Conservation (phyloP, 2,888 invertebrate genomes). For the Leptopterna dolabrata region DNA sequence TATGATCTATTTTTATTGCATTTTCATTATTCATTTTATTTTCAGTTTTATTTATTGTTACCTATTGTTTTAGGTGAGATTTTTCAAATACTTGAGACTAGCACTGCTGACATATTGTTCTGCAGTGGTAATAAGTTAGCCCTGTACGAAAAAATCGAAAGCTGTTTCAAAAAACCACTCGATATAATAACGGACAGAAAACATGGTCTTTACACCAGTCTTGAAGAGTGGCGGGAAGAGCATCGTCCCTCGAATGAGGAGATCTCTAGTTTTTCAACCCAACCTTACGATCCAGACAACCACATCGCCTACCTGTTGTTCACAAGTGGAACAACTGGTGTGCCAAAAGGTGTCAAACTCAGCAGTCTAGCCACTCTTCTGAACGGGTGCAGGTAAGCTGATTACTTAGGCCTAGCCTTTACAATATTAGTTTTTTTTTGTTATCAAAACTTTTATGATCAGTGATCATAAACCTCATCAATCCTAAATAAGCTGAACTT, state of each 20-base stretch:
- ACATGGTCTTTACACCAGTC: background rate
- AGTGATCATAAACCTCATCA: too few relatives aligned
- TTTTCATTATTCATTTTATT: too few relatives aligned
- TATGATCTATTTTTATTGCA: too few relatives aligned
- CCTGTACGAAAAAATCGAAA: background rate
- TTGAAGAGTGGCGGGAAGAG: background rate
- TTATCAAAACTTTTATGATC: background rate
- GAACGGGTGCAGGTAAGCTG: background rate
- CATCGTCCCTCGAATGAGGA: background rate
- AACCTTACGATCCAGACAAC: background rate
- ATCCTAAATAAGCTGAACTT: too few relatives aligned
- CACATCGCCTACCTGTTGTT: slow-evolving; percentile 23
- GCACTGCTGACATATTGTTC: background rate
- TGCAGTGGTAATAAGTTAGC: background rate
- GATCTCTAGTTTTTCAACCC: background rate
- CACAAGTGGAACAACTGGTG: slow-evolving; percentile 41
- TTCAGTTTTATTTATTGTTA: too few relatives aligned
- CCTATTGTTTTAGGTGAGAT: background rate
- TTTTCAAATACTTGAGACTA: background rate
- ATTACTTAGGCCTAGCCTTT: too few relatives aligned
- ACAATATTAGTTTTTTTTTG: background rate
- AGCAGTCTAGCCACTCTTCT: background rate
- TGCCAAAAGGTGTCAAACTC: slow-evolving; percentile 33
- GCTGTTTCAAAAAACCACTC: background rate
- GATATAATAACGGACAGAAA: background rate